A percentile compares a stretch with the other conserved stretches of the same genome.
These are phyloP conservation scores for Sciaenops ocellatus DNA, from an alignment of 2,797 vertebrate species.

Conservation along the genomic window DNA sequence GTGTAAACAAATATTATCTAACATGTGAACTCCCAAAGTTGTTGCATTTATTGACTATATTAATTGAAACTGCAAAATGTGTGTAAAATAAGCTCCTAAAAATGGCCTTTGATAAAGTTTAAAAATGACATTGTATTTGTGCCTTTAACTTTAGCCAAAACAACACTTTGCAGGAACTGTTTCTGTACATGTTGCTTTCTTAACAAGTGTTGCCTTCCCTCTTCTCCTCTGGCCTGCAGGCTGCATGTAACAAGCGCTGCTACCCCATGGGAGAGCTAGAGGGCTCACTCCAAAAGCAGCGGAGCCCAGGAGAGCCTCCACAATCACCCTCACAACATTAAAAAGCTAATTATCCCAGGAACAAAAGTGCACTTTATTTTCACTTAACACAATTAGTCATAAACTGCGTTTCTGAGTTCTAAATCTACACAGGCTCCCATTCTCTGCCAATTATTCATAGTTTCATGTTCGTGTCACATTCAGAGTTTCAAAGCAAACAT, in stretches of 20 bases:
- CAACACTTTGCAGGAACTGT: constrained; percentile 26
- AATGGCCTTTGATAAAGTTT: constrained; percentile 27
- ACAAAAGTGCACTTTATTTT: constrained; percentile 90
- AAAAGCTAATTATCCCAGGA: constrained; percentile 87
- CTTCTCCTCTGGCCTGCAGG: constrained; percentile 60
- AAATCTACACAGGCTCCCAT: constrained; percentile 82
- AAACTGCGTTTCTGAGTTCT: constrained; percentile 86
- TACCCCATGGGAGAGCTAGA: constrained; percentile 82
- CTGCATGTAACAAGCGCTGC: constrained; percentile 66
- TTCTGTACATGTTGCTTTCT: constrained; percentile 32
- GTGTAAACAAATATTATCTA: constrained; percentile 1
- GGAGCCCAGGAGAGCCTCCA: constrained; percentile 75
- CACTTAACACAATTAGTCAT: constrained; percentile 90
- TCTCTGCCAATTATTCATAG: constrained; percentile 89
- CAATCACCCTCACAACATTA: constrained; percentile 82
- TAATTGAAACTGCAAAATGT: neutral
- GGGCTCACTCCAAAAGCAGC: constrained; percentile 81
- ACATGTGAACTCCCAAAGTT: neutral
- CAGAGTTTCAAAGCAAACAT: constrained; percentile 89
- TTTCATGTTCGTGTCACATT: constrained; percentile 86
- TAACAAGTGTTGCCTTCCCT: constrained; percentile 47
- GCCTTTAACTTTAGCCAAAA: constrained; percentile 34
- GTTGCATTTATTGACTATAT: constrained; percentile 6
- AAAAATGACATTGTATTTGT: constrained; percentile 2
- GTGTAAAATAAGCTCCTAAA: constrained; percentile 5